A percentile compares a stretch with the other conserved stretches of the same genome.
These are phyloP conservation scores for Sebastolobus altivelis DNA, from an alignment of 2,797 vertebrate species.

Conservation along the genomic window DNA sequence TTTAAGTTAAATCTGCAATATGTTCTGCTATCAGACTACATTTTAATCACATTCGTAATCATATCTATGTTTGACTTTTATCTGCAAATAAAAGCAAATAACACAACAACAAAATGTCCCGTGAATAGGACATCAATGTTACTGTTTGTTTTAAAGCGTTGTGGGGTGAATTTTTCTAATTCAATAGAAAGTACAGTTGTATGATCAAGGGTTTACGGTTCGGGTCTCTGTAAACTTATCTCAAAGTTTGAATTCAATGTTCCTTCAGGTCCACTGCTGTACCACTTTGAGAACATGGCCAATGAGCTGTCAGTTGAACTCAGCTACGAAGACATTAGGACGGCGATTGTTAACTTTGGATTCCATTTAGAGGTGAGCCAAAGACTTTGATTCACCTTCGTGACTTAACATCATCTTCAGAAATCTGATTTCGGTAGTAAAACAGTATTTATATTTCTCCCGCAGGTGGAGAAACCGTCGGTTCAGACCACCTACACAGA, in stretches of 20 bases:
- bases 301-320: constrained; percentile 98
- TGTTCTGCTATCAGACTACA: not conserved
- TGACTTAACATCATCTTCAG: not conserved
- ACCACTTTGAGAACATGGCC: constrained; percentile 98
- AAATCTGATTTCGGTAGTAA: not conserved
- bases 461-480: constrained; percentile 93
- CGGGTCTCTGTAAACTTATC: not conserved
- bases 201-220: not conserved
- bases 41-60: not conserved
- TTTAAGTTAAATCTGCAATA: not conserved
- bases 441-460: constrained; percentile 46
- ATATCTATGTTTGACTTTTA: not conserved
- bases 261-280: constrained; percentile 92
- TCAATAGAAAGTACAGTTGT: not conserved
- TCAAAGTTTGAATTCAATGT: not conserved
- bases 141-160: not conserved
- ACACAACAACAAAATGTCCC: not conserved
- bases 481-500: constrained; percentile 97
- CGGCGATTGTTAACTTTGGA: constrained; percentile 91
- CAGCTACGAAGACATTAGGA: constrained; percentile 96
- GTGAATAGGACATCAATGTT: not conserved
- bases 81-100: not conserved
- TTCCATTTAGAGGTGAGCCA: constrained; percentile 93
- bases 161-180: not conserved
- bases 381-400: not conserved